Percentiles rank a stretch among this genome's conserved stretches.
Conservation (phyloP, 2,113 vertebrate species). For the Brachypteracias leptosomus region DNA sequence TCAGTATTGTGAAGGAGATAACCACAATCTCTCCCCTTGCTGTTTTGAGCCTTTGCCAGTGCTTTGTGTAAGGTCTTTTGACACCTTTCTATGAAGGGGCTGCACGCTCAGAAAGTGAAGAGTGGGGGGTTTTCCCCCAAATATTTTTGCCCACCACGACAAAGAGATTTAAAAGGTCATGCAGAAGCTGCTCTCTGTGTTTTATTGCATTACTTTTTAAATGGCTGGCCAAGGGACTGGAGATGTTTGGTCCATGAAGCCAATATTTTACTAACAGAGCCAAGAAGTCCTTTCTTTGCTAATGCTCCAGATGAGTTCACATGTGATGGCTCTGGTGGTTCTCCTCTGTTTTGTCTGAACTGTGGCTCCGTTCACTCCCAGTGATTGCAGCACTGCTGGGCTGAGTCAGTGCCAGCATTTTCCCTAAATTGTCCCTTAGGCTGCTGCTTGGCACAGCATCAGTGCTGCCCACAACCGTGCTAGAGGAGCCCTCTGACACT, state of each 20-base stretch:
- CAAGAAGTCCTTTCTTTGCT: neutral
- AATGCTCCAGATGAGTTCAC: neutral
- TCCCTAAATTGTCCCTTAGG: neutral
- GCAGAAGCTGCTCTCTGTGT: neutral
- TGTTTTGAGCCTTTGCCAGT: neutral
- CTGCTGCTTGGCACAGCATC: neutral
- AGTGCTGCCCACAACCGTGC: fast-evolving
- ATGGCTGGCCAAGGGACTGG: neutral
- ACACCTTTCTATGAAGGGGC: neutral
- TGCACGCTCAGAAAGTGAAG: neutral
- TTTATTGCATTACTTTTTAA: neutral
- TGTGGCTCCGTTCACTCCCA: neutral
- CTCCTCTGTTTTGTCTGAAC: neutral
- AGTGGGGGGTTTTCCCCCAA: fast-evolving
- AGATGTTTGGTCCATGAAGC: neutral
- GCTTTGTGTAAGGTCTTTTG: neutral
- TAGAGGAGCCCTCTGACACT: neutral
- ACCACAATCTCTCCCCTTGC: neutral
- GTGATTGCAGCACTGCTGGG: fast-evolving
- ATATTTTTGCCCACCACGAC: neutral
- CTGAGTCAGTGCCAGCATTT: neutral
- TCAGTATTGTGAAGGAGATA: neutral
- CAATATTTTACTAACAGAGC: neutral
- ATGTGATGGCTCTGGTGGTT: neutral
- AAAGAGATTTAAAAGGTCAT: neutral